Evolutionary conservation across 23 tunicate species (phyloP).

Genomic region (Halocynthia aurantium): DNA sequence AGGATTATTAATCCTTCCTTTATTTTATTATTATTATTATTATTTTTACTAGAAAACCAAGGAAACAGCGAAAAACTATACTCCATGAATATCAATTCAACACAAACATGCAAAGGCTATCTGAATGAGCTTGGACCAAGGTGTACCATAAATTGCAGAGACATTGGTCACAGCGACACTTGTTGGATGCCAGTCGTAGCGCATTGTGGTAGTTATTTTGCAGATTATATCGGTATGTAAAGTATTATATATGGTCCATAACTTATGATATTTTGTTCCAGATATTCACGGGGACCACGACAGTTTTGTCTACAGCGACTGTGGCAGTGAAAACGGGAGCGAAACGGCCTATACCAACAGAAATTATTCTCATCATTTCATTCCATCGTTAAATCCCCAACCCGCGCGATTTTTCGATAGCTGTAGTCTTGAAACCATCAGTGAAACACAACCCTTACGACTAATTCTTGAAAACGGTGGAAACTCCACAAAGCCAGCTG

Average conservation of each 20-base stretch:
- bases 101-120: constrained; percentile 2
- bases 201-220: constrained; percentile 5
- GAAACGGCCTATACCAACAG: neutral
- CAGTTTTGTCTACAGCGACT: constrained; percentile 10
- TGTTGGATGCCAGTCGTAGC: constrained; percentile 80
- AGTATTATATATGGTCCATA: neutral
- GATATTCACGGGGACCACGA: constrained; percentile 1
- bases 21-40: no score
- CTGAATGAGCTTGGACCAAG: constrained; percentile 36
- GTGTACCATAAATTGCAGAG: constrained; percentile 50
- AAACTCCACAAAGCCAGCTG: neutral
- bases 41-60: no score
- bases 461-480: constrained; percentile 27
- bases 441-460: constrained; percentile 90
- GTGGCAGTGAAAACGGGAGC: neutral
- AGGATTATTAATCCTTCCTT: no score
- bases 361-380: neutral
- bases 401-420: constrained; percentile 4
- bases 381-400: neutral
- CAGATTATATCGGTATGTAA: neutral
- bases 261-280: neutral
- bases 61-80: no score
- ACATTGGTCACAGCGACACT: constrained; percentile 66
- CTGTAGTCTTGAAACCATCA: constrained; percentile 63
- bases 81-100: no score